Base-by-base conservation (phyloP, 2,113 vertebrate species). In the Urocynchramus pylzowi region DNA sequence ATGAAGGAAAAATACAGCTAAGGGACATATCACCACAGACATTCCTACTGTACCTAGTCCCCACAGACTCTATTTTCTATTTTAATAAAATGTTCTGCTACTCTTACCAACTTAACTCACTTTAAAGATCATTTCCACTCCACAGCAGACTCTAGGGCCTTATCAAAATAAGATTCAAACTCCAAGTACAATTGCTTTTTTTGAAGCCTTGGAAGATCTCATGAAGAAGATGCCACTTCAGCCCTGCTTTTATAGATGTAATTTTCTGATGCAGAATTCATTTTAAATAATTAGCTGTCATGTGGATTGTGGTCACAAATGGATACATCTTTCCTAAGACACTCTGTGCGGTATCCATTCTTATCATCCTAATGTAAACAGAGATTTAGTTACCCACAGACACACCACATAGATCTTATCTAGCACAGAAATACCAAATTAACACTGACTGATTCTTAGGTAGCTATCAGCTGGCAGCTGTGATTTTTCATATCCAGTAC, bases 401-500 rank as follows among this genome's bases (percentile, higher is more conserved):
- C 73, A 96, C 81, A 93, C 74, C 78, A 70, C 64, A 84, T 91
- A 79, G 95, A 95, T 95, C 94, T 94, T 96, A 90, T 95, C 67
- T 64, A 79, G 65, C 80, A 44, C 47, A 87, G 82, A 83, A 85
- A 95, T 86, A 95, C 69, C 61, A 94, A 96, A 92, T 93, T 91
- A 95, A 45, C 88, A 87, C 53, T 93, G 87, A 79, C 81, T 95
- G 91, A 83, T 90, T 89, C 96, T 84, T 96, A 92, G 94, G 95
- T 93, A 92, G 82, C 75, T 93, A 81, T 92, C 87, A 95, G 82
- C 64, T 95, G 93, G 67, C 42, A 95, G 94, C 68, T 84, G 84
- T 39, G 63, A 84, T 90, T 95, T 97, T 97, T 96, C 84, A 85
- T 94, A 93, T 90, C 78, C 79, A 95, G 84, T 95, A 95, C 95